Conservation (phyloP, 2,113 vertebrate genomes). For the Malurus alboscapulatus region DNA sequence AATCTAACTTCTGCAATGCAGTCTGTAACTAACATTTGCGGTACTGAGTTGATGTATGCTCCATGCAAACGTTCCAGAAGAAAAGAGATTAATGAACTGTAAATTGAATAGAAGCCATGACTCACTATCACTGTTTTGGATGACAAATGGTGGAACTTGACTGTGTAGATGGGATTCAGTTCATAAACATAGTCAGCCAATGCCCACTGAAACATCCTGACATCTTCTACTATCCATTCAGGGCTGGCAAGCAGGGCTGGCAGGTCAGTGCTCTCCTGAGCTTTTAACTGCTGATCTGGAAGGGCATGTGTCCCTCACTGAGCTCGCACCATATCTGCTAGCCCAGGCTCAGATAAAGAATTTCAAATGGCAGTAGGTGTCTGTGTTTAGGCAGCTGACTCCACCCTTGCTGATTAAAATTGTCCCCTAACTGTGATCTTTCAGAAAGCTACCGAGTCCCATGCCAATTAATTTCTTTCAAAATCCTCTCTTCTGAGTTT, state of each 20-base stretch:
- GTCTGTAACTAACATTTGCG: background rate
- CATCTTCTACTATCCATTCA: background rate
- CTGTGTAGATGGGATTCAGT: background rate
- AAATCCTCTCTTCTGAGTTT: constrained; percentile 29
- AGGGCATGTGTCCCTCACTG: background rate
- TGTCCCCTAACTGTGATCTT: background rate
- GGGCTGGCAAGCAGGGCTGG: background rate
- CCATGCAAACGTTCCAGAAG: background rate
- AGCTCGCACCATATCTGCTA: background rate
- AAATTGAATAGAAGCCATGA: background rate
- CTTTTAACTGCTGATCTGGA: background rate
- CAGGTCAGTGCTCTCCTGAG: background rate
- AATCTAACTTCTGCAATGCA: background rate
- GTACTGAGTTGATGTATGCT: background rate
- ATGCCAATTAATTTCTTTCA: constrained; percentile 1
- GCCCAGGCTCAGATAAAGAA: background rate
- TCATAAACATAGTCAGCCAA: background rate
- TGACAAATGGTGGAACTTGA: background rate
- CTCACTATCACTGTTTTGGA: background rate
- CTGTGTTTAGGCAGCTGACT: background rate
- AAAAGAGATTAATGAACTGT: background rate
- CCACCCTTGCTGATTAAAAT: background rate
- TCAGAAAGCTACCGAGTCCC: background rate
- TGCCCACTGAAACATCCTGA: background rate
- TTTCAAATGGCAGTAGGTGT: background rate